These are phyloP conservation scores for Papilio glaucus DNA, from an alignment of 1,140 invertebrate species.

Conservation along the genomic window DNA sequence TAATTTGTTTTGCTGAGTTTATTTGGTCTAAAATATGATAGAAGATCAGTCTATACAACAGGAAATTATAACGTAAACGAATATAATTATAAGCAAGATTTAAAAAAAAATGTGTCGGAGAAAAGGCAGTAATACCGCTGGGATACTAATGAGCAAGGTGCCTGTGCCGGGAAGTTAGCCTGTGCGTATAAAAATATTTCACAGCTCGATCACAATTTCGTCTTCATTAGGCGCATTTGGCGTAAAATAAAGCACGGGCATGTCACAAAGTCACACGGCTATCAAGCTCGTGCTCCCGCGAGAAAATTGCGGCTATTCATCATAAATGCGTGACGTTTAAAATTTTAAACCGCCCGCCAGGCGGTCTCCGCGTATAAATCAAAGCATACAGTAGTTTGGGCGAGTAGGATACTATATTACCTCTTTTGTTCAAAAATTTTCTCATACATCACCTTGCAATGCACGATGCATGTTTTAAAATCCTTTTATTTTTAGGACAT, in stretches of 20 bases:
- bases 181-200: constrained; percentile 23
- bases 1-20: background rate
- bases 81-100: too few species aligned
- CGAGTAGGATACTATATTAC: constrained; percentile 53
- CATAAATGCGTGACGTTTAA: constrained; percentile 82
- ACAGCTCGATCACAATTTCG: constrained; percentile 13
- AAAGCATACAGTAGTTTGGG: constrained; percentile 74
- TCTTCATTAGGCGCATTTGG: constrained; percentile 42
- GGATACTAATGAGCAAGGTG: too few species aligned
- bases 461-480: constrained; percentile 32
- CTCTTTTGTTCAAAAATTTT: constrained; percentile 54
- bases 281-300: constrained; percentile 68
- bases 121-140: too few species aligned
- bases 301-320: constrained; percentile 82
- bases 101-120: too few species aligned
- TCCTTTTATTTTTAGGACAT: constrained; percentile 33
- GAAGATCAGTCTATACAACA: too few species aligned
- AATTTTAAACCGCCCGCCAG: constrained; percentile 71
- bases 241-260: constrained; percentile 46
- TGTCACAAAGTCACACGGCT: constrained; percentile 59
- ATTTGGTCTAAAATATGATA: too few species aligned
- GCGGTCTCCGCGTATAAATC: constrained; percentile 70
- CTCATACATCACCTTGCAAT: constrained; percentile 39
- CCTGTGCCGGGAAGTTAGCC: too few species aligned
- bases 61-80: too few species aligned